Base-by-base conservation (phyloP, 2,888 invertebrate species). In the Megamerina dolium region DNA sequence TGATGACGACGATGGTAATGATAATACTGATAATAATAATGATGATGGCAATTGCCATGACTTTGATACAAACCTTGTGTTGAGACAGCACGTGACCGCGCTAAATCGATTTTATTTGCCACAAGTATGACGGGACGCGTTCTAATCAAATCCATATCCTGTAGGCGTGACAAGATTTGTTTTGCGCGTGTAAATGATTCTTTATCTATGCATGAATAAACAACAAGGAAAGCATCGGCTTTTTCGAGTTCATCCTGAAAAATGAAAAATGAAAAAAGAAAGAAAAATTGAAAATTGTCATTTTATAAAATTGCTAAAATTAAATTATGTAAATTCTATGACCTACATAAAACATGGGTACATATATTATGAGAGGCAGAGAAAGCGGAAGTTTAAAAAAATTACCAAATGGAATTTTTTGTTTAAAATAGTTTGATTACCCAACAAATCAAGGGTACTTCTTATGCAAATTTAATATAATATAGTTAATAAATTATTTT, bases 81-180 rank as follows among this genome's bases (percentile, higher is more conserved):
- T 6, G 88, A 86, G 35, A 95, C 88, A 19, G 87, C 84, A 64
- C 93, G 79, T 65, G 90, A 87, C 56, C 94, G 78, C 23, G 90
- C 94, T 63, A 95, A 76, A 74, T 95, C 94, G 52, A 92, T 88
- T 75, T 95, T 95, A 73, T 94, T 95, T 39, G 84, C 94, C 16
- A 92, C 92, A 41, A 95, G 75, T 49, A 95, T 84, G 31, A 87
- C 84, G 0, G 93, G 87, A 55, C 87, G 76, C 20, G 82, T 76
- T 43, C 87, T 74, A 48, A 86, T 75, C 68, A 88, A 77, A 65
- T 88, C 89, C 63, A 80, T 79, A 69, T 88, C 88, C 63, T 87
- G 81, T 21, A 93, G 75, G 58, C 83, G 77, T 35, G 82, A 80
- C 45, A 93, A 66, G 56, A 88, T 85, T 56, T 83, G 83, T 65